A percentile compares a stretch with the other conserved stretches of the same genome.
Evolutionary conservation across 2,113 vertebrate species (phyloP).

Genomic region (Toxostoma redivivum): DNA sequence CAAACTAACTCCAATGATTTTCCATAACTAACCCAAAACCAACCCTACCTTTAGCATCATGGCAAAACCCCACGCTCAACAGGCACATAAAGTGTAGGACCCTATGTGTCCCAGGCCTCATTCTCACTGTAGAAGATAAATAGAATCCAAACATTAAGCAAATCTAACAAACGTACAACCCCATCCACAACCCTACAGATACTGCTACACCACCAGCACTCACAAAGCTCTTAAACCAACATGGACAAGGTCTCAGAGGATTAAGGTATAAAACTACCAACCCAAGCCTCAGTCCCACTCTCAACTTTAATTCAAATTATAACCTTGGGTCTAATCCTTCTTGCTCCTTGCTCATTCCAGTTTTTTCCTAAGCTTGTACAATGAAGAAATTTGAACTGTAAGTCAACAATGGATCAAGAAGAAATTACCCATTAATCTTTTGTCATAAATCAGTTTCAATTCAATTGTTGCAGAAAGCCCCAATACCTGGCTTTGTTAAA

Average conservation of each 20-base stretch:
- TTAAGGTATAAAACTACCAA: background rate
- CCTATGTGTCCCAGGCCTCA: background rate
- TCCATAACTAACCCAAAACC: background rate
- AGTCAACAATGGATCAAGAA: background rate
- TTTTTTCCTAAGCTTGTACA: background rate
- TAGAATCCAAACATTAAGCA: background rate
- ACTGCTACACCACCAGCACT: background rate
- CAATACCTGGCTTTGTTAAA: background rate
- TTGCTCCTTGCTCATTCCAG: background rate
- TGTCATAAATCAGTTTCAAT: background rate
- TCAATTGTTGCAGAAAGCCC: background rate
- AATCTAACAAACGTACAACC: background rate
- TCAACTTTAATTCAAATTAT: background rate
- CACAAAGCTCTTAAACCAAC: background rate
- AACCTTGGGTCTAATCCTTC: background rate
- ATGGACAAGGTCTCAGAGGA: background rate
- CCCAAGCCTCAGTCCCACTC: background rate
- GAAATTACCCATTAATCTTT: conserved; percentile 9
- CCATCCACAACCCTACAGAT: background rate
- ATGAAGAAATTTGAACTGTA: background rate
- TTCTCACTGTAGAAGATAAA: background rate
- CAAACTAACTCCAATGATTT: background rate
- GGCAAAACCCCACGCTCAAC: background rate
- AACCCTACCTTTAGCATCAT: background rate
- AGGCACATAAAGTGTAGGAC: background rate